Evolutionary conservation across 2,113 vertebrate species (phyloP), one percentile per base, ranked within the genome.

Genomic region (Chloropsis cyanopogon): DNA sequence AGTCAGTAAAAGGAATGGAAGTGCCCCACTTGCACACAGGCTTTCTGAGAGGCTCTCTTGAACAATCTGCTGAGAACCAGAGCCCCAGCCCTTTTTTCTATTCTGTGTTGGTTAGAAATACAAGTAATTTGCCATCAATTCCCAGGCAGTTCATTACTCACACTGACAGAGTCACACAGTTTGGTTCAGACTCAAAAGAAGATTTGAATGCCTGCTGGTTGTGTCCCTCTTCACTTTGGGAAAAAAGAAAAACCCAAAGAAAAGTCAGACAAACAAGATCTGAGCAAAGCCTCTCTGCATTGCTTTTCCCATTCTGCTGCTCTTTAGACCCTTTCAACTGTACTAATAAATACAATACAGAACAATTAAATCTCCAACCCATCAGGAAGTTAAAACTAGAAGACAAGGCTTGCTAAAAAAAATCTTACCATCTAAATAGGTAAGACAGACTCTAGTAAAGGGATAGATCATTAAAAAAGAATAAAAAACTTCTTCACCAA

Each of bases 71-170:
- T 28, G 15, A 66, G 44, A 73, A 64, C 12, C 56, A 75, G 17
- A 81, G 14, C 7, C 9, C 4, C 0, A 0, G 11, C 2, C 5
- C 1, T 46, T 70, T 68, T 52, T 54, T 39, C 42, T 60, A 13
- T 26, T 73, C 28, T 61, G 5, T 14, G 12, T 21, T 63, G 11
- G 13, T 49, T 56, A 66, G 26, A 93, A 90, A 81, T 10, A 53
- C 20, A 90, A 86, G 31, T 11, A 53, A 53, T 73, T 72, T 46
- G 41, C n/a, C n/a, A 73, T 50, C 8, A 25, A 19, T 83, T 83
- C 68, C 25, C 26, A 54, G 29, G 54, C 23, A 88, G 71, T 26
- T 83, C 57, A 65, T 65, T 66, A 22, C 11, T 72, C 23, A 22
- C 35, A 33, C 24, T 28, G 37, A 68, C 35, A 52, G 26, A 56